A percentile compares a stretch with the other conserved stretches of the same genome.
Evolutionary conservation across 2,797 vertebrate genomes (phyloP).

Genomic region (Tinamus major): DNA sequence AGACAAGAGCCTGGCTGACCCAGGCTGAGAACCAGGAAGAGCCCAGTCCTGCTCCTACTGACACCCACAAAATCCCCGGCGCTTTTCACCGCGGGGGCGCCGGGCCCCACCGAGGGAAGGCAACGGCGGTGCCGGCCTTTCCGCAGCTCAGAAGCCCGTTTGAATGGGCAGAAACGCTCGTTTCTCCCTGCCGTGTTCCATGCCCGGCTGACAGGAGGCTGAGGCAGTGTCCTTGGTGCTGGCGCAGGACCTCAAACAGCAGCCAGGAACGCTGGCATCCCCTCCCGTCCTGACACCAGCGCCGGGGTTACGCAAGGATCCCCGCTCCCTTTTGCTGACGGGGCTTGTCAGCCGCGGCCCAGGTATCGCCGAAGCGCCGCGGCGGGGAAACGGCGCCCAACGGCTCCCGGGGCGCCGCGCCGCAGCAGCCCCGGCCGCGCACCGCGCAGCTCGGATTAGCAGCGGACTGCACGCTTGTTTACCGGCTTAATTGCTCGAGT

Average conservation of each 20-base stretch:
- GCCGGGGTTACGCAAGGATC: not conserved
- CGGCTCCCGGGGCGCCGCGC: not conserved
- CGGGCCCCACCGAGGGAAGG: not conserved
- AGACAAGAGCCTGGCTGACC: not conserved
- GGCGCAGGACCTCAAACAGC: not conserved
- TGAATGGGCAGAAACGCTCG: too few species aligned
- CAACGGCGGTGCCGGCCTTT: not conserved
- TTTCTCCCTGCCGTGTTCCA: not conserved
- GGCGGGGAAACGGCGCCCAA: not conserved
- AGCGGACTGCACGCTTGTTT: not conserved
- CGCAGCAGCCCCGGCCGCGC: not conserved
- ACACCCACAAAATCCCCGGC: not conserved
- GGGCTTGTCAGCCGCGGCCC: not conserved
- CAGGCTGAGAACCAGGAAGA: not conserved
- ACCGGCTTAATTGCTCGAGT: not conserved
- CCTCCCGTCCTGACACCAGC: too few species aligned
- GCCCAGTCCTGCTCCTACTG: not conserved
- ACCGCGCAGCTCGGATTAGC: not conserved
- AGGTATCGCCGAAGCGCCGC: not conserved
- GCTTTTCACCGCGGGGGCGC: not conserved
- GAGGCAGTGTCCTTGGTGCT: slow-evolving; percentile 51
- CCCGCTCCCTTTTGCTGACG: not conserved
- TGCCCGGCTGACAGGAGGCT: not conserved
- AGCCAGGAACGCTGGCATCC: not conserved
- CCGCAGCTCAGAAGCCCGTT: not conserved